A percentile compares a stretch with the other conserved stretches of the same genome.
Conservation (phyloP, 2,888 invertebrate genomes). For the Horisme vitalbata region DNA sequence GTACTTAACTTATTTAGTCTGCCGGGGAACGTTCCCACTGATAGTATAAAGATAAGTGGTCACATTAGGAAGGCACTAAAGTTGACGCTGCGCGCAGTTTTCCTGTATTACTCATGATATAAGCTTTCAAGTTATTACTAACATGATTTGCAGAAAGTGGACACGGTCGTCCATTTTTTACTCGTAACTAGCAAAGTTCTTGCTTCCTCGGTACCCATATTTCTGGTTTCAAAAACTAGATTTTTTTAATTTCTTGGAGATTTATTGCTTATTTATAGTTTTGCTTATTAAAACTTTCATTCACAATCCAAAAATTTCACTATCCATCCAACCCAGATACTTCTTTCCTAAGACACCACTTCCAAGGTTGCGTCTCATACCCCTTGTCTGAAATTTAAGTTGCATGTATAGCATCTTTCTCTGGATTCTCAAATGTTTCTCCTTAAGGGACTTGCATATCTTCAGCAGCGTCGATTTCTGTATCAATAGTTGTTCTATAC, state of each 20-base stretch:
- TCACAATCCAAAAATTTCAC: constrained; percentile 17
- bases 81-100: constrained; percentile 50
- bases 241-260: too few relatives aligned
- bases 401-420: constrained; percentile 15
- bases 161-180: constrained; percentile 12
- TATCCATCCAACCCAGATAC: constrained; percentile 18
- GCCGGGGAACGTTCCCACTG: constrained; percentile 43
- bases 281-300: not conserved
- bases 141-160: constrained; percentile 26
- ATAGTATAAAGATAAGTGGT: constrained; percentile 54
- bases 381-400: constrained; percentile 4
- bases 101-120: constrained; percentile 46
- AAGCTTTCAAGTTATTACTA: constrained; percentile 33
- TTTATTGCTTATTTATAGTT: too few relatives aligned
- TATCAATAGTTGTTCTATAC: constrained; percentile 30
- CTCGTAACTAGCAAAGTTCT: constrained; percentile 1
- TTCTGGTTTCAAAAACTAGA: not conserved
- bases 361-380: not conserved
- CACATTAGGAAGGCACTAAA: constrained; percentile 53
- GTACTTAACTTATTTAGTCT: constrained; percentile 22
- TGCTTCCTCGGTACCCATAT: not conserved
- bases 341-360: constrained; percentile 9
- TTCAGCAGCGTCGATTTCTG: constrained; percentile 28
- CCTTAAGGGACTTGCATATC: constrained; percentile 26
- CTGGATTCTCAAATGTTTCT: constrained; percentile 21